A percentile compares a stretch with the other conserved stretches of the same genome.
phyloP scores from a whole-genome alignment of 2,888 invertebrate species.

The Tetramorium bicarinatum region DNA sequence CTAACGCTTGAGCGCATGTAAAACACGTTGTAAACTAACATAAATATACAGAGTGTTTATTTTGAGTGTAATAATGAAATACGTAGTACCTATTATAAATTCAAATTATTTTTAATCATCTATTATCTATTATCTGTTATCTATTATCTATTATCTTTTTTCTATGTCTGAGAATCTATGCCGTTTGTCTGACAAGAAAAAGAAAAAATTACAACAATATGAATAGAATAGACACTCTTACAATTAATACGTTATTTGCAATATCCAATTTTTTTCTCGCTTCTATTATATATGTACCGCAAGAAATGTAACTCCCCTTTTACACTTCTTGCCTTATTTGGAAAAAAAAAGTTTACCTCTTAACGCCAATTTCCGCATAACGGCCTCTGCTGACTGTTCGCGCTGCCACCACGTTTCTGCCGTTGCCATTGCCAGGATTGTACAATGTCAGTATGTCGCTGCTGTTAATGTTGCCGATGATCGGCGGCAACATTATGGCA shows the following conservation, averaged over 20 bases:
- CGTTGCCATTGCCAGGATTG: constrained; percentile 79
- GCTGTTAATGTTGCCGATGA: constrained; percentile 85
- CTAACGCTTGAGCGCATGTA: not conserved
- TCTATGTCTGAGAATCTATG: not conserved
- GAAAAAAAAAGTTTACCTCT: constrained; percentile 80
- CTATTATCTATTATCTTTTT: not conserved
- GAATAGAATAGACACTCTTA: not conserved
- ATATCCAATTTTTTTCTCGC: not conserved
- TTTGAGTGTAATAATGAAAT: not conserved
- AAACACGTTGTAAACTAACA: not conserved
- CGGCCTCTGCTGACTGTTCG: constrained; percentile 81
- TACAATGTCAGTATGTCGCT: constrained; percentile 84
- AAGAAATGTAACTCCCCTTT: not conserved
- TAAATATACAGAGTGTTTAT: not conserved
- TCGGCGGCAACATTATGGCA: constrained; percentile 83
- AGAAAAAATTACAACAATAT: not conserved
- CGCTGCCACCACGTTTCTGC: constrained; percentile 66
- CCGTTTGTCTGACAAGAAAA: not conserved
- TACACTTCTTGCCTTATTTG: constrained; percentile 24
- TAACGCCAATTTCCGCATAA: constrained; percentile 85
- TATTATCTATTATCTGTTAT: no score
- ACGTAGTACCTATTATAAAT: not conserved
- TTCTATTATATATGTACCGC: not conserved
- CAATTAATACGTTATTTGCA: no score
- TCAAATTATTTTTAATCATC: not conserved